A percentile compares a stretch with the other conserved stretches of the same genome.
Conservation (phyloP, 2,888 invertebrate genomes). For the Arctia plantaginis region DNA sequence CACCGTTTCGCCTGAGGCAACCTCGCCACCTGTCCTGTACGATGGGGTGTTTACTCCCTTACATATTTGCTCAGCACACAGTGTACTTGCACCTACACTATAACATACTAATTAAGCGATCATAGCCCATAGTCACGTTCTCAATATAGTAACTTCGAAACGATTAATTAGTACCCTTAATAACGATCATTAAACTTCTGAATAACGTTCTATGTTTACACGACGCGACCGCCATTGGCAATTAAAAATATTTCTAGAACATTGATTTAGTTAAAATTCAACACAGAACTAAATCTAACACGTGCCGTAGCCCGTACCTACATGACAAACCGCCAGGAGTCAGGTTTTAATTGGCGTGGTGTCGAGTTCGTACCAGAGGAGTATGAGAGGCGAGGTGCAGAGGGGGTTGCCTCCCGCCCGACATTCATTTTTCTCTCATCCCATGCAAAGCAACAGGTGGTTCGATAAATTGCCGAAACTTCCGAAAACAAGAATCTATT, state of each 20-base stretch:
- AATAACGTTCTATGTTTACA: slow-evolving; percentile 24
- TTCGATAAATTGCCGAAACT: slow-evolving; percentile 67
- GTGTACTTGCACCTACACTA: slow-evolving; percentile 37
- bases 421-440: slow-evolving; percentile 77
- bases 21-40: slow-evolving; percentile 69
- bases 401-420: slow-evolving; percentile 54
- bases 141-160: slow-evolving; percentile 2
- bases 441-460: slow-evolving; percentile 76
- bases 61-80: slow-evolving; percentile 46
- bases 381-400: slow-evolving; percentile 26
- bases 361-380: slow-evolving; percentile 62
- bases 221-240: slow-evolving; percentile 43
- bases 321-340: slow-evolving; percentile 72
- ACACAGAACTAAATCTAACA: slow-evolving; percentile 62
- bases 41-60: slow-evolving; percentile 37
- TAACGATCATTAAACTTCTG: slow-evolving; percentile 12
- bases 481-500: slow-evolving; percentile 54
- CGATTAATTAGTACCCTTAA: slow-evolving; percentile 8
- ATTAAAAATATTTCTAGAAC: slow-evolving; percentile 58
- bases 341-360: slow-evolving; percentile 79
- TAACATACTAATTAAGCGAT: slow-evolving; percentile 45
- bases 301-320: slow-evolving; percentile 48
- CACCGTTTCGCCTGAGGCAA: slow-evolving; percentile 71
- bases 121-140: slow-evolving; percentile 24
- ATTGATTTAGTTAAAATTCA: slow-evolving; percentile 63